Evolutionary conservation across 2,113 vertebrate species (phyloP), one percentile per base, ranked within the genome.

Genomic region (Mus pahari): DNA sequence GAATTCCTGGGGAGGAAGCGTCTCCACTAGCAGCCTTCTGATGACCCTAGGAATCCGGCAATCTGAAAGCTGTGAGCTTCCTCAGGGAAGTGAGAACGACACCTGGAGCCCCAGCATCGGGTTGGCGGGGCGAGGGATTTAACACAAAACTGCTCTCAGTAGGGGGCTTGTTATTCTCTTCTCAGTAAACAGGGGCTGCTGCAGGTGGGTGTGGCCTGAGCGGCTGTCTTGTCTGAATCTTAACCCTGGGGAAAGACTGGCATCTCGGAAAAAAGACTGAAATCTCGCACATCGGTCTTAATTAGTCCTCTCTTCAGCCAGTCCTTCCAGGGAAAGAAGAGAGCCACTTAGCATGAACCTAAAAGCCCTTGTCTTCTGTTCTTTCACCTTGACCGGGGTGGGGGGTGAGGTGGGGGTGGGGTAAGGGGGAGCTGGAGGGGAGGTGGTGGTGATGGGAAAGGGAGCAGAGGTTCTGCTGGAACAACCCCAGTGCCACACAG

Each of bases 281-380:
- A 89, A 66, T 13, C 17, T 91, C 45, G 92, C 58, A 55, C 0
- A 10, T 11, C 66, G 70, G 36, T 78, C 71, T 42, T 55, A 94
- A 39, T 68, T 33, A 68, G 24, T 91, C 42, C 33, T 90, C 14
- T 10, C 50, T 90, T 55, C 79, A 86, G 1, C 9, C 45, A 86
- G 50, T 31, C 42, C 48, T 94, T 97, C 60, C 45, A 66, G 53
- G 24, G 84, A 42, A 91, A 66, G 42, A 90, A 7, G n/a, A 50
- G 22, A 7, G 4, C 13, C 28, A 31, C 33, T 26, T 62, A n/a
- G n/a, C 33, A 0, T 26, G 55, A 39, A 62, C 2, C 36, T 39
- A n/a, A 50, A 42, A 64, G 4, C 13, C 48, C 84, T 86, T 60
- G 28, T 71, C 83, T 58, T 22, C 64, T 42, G 71, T 22, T 7